A percentile compares a stretch with the other conserved stretches of the same genome.
Evolutionary conservation across 1,140 invertebrate genomes (phyloP).

Genomic region (Himalopsyche phryganea): DNA sequence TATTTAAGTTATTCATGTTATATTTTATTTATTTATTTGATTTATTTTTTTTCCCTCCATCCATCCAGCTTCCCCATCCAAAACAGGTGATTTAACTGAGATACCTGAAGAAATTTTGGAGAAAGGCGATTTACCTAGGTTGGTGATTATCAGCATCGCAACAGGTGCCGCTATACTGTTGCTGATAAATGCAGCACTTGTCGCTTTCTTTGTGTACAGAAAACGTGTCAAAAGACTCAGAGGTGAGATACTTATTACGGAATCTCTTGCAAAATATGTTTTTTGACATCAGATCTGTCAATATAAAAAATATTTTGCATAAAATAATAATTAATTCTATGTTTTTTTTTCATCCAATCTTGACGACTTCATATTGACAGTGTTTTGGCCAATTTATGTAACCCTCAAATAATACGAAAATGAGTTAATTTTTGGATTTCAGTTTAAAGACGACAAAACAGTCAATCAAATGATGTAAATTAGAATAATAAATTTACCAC

Average conservation of each 20-base stretch:
- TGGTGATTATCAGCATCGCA: constrained; percentile 78
- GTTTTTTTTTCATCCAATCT: too few species aligned
- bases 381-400: too few species aligned
- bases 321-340: too few species aligned
- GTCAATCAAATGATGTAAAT: too few species aligned
- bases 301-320: too few species aligned
- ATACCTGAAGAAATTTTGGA: constrained; percentile 65
- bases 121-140: constrained; percentile 66
- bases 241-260: constrained; percentile 51
- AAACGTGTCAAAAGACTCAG: constrained; percentile 64
- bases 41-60: constrained; percentile 52
- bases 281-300: too few species aligned
- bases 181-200: constrained; percentile 75
- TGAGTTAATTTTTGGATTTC: too few species aligned
- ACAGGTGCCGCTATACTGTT: constrained; percentile 74
- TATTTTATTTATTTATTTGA: constrained; percentile 36
- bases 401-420: too few species aligned
- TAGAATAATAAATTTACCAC: too few species aligned
- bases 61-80: constrained; percentile 45
- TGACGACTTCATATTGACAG: too few species aligned
- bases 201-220: constrained; percentile 79
- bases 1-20: constrained; percentile 19
- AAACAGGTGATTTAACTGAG: constrained; percentile 55
- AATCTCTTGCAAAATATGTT: too few species aligned
- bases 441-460: too few species aligned